Evolutionary conservation across 2,797 vertebrate genomes (phyloP).

Genomic region (Malurus leucopterus): DNA sequence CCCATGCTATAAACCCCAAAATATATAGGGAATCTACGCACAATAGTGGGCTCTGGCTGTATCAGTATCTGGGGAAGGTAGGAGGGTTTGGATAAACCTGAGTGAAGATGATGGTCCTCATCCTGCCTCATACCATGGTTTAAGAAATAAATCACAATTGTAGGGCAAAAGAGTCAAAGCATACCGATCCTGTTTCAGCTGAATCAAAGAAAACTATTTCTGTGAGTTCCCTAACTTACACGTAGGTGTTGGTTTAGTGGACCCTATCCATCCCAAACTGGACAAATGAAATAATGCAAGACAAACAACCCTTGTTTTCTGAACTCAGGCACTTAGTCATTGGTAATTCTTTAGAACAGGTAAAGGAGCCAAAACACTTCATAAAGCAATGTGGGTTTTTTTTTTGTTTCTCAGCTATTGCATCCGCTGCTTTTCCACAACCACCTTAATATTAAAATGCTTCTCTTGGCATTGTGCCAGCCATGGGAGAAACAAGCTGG

Average conservation of each 20-base stretch:
- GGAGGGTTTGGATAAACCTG: background rate
- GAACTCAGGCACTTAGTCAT: background rate
- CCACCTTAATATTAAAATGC: conserved; percentile 25
- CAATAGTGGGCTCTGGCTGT: background rate
- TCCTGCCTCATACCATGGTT: background rate
- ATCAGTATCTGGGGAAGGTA: background rate
- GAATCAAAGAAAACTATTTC: background rate
- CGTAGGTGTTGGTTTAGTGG: background rate
- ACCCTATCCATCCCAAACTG: background rate
- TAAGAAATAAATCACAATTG: background rate
- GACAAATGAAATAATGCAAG: background rate
- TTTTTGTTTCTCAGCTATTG: conserved; percentile 14
- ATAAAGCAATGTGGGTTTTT: background rate
- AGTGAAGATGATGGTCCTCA: background rate
- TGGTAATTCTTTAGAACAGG: background rate
- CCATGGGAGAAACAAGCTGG: background rate
- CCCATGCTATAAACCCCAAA: background rate
- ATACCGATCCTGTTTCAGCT: background rate
- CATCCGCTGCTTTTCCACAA: conserved; percentile 39
- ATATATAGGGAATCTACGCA: background rate
- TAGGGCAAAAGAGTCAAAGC: background rate
- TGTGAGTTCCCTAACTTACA: background rate
- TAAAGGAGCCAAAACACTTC: conserved; percentile 21
- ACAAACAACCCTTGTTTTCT: background rate
- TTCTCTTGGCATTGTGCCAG: background rate